phyloP scores from a whole-genome alignment of 2,797 vertebrate species.

The Sciaenops ocellatus region DNA sequence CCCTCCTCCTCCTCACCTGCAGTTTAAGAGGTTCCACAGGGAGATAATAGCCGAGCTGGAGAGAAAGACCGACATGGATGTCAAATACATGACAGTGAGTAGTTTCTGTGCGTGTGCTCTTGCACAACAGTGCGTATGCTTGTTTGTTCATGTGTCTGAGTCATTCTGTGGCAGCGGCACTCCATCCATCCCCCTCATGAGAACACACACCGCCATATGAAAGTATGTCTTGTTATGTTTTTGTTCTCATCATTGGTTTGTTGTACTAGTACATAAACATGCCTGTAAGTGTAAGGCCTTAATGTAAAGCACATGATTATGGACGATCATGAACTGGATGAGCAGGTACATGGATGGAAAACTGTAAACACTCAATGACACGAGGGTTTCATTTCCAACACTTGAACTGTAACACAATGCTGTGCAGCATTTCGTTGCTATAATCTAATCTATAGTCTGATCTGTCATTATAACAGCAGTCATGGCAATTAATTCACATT shows the following conservation, averaged over 20 bases:
- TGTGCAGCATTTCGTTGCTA: slow-evolving; percentile 3
- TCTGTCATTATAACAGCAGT: slow-evolving; percentile 9
- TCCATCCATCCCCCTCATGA: background rate
- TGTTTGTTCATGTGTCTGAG: slow-evolving; percentile 14
- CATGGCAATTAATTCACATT: slow-evolving; percentile 20
- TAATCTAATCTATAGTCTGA: slow-evolving; percentile 14
- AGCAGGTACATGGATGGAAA: background rate
- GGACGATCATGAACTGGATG: background rate
- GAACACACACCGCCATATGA: slow-evolving; percentile 7
- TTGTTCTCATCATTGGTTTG: background rate
- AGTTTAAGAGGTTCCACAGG: slow-evolving; percentile 96
- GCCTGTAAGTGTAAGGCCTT: background rate
- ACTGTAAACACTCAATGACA: background rate
- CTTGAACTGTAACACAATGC: background rate
- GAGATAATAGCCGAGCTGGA: slow-evolving; percentile 95
- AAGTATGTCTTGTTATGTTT: slow-evolving; percentile 9
- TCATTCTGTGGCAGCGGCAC: slow-evolving; percentile 4
- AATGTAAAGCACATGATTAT: slow-evolving; percentile 1
- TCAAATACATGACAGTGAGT: slow-evolving; percentile 99
- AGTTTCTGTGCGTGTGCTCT: background rate
- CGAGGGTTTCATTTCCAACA: background rate
- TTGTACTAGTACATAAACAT: background rate
- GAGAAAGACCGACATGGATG: slow-evolving; percentile 95
- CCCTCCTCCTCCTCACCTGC: slow-evolving; percentile 53
- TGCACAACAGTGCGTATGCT: background rate